phyloP scores from a whole-genome alignment of 2,797 vertebrate species.

The Liasis olivaceus region DNA sequence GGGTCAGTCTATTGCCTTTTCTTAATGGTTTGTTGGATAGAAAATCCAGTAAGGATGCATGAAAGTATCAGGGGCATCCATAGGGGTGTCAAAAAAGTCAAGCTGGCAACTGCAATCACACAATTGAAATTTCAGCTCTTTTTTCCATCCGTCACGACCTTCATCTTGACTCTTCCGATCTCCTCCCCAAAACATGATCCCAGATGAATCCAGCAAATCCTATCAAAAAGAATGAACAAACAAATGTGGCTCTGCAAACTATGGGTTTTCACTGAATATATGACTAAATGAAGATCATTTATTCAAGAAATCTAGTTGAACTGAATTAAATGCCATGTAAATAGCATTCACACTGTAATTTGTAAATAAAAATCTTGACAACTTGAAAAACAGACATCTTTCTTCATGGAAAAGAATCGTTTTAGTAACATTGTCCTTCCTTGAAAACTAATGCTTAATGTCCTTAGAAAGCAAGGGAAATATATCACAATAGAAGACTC shows the following conservation, averaged over 20 bases:
- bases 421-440: not conserved
- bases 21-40: too few relatives aligned
- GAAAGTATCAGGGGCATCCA: too few relatives aligned
- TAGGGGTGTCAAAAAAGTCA: too few relatives aligned
- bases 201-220: too few relatives aligned
- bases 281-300: not conserved
- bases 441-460: not conserved
- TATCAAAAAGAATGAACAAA: too few relatives aligned
- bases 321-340: not conserved
- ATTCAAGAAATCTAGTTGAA: not conserved
- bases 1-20: too few relatives aligned
- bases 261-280: not conserved
- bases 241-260: not conserved
- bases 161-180: too few relatives aligned
- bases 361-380: not conserved
- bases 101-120: too few relatives aligned
- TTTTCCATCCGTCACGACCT: too few relatives aligned
- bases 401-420: not conserved
- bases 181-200: too few relatives aligned
- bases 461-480: constrained; percentile 6
- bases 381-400: not conserved
- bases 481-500: not conserved
- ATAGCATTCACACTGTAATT: not conserved
- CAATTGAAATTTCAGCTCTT: too few relatives aligned
- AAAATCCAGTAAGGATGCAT: too few relatives aligned